Evolutionary conservation across 2,888 invertebrate species (phyloP).

Genomic region (Mythimna ferrago): DNA sequence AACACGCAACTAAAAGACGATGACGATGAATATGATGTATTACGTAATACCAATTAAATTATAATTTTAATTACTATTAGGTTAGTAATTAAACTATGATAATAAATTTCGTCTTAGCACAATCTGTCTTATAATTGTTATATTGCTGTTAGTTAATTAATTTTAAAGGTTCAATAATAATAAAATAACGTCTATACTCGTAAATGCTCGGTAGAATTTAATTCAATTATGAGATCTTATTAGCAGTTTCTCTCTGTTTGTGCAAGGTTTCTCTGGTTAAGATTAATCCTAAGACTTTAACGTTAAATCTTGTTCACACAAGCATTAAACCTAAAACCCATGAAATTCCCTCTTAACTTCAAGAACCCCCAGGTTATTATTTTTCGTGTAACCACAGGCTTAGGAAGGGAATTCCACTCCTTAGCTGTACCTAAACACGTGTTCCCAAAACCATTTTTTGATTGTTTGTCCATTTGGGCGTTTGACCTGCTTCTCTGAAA

Average conservation of each 20-base stretch:
- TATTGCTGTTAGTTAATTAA: constrained; percentile 26
- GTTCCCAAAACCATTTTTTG: too few relatives aligned
- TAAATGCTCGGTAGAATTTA: constrained; percentile 14
- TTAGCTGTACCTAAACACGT: too few relatives aligned
- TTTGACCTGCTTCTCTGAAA: too few relatives aligned
- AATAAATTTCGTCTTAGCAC: constrained; percentile 24
- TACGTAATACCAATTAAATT: constrained; percentile 26
- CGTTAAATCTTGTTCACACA: neutral
- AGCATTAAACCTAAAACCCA: neutral
- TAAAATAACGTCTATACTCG: constrained; percentile 15
- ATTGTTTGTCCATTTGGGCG: too few relatives aligned
- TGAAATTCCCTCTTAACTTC: too few relatives aligned
- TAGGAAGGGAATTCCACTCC: too few relatives aligned
- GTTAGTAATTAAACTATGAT: neutral
- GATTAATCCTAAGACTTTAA: neutral
- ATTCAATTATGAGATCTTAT: constrained; percentile 13
- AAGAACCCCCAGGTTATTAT: too few relatives aligned
- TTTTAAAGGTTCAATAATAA: constrained; percentile 41
- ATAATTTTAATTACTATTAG: constrained; percentile 16
- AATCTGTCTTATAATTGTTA: constrained; percentile 32
- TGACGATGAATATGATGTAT: constrained; percentile 4
- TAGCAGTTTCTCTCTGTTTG: neutral
- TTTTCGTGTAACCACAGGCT: too few relatives aligned
- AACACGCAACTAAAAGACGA: neutral
- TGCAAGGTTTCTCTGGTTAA: neutral